phyloP scores from a whole-genome alignment of 2,888 invertebrate species.

The Diadegma fenestrale region DNA sequence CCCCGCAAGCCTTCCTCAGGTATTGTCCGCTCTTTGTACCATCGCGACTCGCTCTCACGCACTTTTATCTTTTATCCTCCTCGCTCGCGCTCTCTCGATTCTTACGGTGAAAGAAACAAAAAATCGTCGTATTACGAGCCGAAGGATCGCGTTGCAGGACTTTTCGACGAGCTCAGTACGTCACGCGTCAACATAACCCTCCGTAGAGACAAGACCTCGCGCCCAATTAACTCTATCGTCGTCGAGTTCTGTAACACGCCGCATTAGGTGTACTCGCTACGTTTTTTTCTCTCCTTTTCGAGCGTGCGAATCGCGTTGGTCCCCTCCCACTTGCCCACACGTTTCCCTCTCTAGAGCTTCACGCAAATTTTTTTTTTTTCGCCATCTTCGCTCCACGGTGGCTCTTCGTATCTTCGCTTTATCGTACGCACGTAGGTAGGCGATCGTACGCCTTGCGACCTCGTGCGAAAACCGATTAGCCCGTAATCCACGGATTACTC shows the following conservation, averaged over 20 bases:
- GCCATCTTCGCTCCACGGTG: constrained; percentile 22
- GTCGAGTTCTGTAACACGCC: constrained; percentile 67
- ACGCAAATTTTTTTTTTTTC: background rate
- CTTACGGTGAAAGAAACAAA: constrained; percentile 21
- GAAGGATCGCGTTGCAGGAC: constrained; percentile 35
- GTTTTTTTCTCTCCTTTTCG: constrained; percentile 63
- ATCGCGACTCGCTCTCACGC: constrained; percentile 33
- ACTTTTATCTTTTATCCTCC: constrained; percentile 60
- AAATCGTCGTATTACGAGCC: background rate
- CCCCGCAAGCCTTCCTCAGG: constrained; percentile 52
- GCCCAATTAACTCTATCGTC: constrained; percentile 68
- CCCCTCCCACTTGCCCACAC: constrained; percentile 55
- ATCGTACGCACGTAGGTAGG: constrained; percentile 18
- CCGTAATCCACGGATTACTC: background rate
- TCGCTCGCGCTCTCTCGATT: constrained; percentile 14
- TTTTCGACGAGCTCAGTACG: constrained; percentile 38
- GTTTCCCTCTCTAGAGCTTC: constrained; percentile 26
- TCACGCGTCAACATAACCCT: constrained; percentile 75
- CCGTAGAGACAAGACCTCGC: constrained; percentile 70
- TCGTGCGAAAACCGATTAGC: constrained; percentile 38
- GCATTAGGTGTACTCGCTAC: constrained; percentile 19
- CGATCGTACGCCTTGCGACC: constrained; percentile 35
- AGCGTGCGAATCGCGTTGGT: constrained; percentile 64
- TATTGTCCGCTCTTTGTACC: constrained; percentile 58
- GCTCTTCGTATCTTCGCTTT: constrained; percentile 13